These are phyloP conservation scores for Drosophila cardini DNA, from an alignment of 1,140 invertebrate genomes.

Conservation along the genomic window DNA sequence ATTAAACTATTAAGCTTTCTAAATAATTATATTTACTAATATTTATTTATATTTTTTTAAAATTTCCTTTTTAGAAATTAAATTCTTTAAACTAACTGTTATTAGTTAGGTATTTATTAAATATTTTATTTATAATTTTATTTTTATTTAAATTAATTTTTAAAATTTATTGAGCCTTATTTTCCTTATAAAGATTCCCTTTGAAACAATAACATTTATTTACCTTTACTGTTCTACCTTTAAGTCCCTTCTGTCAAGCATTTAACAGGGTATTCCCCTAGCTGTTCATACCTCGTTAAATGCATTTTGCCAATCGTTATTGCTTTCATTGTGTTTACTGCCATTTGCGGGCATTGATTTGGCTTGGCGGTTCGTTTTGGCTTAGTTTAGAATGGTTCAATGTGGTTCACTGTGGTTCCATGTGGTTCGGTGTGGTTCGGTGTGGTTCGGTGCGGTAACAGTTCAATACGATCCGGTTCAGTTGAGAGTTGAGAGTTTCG, in stretches of 20 bases:
- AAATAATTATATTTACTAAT: too few relatives aligned
- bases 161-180: not conserved
- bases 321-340: conserved; percentile 56
- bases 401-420: conserved; percentile 28
- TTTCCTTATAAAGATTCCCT: too few relatives aligned
- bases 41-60: too few relatives aligned
- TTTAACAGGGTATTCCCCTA: conserved; percentile 26
- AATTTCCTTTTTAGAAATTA: too few relatives aligned
- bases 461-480: conserved; percentile 36
- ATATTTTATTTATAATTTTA: not conserved
- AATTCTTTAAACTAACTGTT: too few relatives aligned
- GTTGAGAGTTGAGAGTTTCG: conserved; percentile 1
- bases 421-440: conserved; percentile 37
- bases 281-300: conserved; percentile 1
- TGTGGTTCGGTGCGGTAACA: conserved; percentile 45
- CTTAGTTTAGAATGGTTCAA: conserved; percentile 46
- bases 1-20: too few relatives aligned
- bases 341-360: conserved; percentile 73
- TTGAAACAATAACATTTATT: too few relatives aligned
- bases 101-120: too few relatives aligned
- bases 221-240: not conserved
- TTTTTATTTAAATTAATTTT: not conserved
- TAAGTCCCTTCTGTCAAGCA: not conserved
- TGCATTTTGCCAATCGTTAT: conserved; percentile 25
- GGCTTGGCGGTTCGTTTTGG: conserved; percentile 60